A percentile compares a stretch with the other conserved stretches of the same genome.
phyloP scores from a whole-genome alignment of 2,888 invertebrate species.

The Eupsilia transversa region DNA sequence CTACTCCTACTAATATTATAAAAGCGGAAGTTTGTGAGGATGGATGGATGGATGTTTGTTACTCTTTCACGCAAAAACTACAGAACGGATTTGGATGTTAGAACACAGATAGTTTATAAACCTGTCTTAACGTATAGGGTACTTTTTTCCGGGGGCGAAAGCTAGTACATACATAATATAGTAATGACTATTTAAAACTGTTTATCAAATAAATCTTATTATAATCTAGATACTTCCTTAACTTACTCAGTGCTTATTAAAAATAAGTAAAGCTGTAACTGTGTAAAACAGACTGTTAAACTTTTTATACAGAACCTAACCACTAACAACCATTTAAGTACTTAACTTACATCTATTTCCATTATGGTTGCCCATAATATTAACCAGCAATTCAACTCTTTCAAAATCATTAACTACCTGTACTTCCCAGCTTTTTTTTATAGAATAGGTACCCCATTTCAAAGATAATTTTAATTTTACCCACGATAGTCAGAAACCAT shows the following conservation, averaged over 20 bases:
- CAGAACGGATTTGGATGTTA: no score
- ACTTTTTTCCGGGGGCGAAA: no score
- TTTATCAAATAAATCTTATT: not conserved
- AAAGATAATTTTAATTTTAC: slow-evolving; percentile 31
- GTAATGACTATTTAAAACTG: not conserved
- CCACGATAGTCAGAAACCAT: slow-evolving; percentile 8
- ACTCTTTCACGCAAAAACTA: no score
- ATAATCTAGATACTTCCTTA: not conserved
- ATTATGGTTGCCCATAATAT: slow-evolving; percentile 12
- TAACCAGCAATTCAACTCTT: slow-evolving; percentile 8
- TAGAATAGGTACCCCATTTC: not conserved
- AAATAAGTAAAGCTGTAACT: not conserved
- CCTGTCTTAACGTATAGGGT: no score
- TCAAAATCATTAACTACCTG: slow-evolving; percentile 2
- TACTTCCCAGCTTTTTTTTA: slow-evolving; percentile 23
- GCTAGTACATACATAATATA: not conserved
- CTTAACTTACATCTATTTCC: slow-evolving; percentile 3
- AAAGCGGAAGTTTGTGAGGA: no score
- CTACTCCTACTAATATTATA: no score
- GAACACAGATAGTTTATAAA: no score
- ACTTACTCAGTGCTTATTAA: not conserved
- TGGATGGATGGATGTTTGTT: no score
- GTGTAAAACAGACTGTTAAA: no score
- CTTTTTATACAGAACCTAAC: not conserved
- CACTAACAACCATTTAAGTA: slow-evolving; percentile 1